Conservation (phyloP, 1,140 invertebrate species). For the Drosophila murphyi region DNA sequence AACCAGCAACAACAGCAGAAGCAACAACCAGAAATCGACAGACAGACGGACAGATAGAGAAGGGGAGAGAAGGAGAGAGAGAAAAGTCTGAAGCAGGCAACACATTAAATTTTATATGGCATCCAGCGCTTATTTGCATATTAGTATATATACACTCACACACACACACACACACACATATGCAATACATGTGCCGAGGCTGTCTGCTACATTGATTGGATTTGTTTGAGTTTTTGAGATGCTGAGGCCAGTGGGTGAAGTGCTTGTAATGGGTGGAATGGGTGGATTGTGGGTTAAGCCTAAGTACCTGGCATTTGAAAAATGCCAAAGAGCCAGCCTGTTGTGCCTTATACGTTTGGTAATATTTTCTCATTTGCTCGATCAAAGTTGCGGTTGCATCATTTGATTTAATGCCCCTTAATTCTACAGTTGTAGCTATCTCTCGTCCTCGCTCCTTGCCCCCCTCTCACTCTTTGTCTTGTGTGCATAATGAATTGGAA, state of each 20-base stretch:
- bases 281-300: conserved; percentile 23
- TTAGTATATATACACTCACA: conserved; percentile 25
- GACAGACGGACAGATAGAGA: background rate
- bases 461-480: background rate
- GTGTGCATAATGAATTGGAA: conserved; percentile 19
- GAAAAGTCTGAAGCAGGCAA: conserved; percentile 29
- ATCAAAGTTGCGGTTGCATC: conserved; percentile 66
- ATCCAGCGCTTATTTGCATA: conserved; percentile 67
- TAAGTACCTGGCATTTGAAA: conserved; percentile 77
- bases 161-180: conserved; percentile 10
- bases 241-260: background rate
- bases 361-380: conserved; percentile 66
- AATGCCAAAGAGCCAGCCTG: conserved; percentile 54
- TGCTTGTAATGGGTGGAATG: background rate
- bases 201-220: conserved; percentile 71
- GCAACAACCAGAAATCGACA: background rate
- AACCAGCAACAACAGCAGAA: background rate
- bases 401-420: conserved; percentile 67
- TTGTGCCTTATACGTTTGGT: conserved; percentile 35
- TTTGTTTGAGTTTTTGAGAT: conserved; percentile 69
- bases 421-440: conserved; percentile 48
- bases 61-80: background rate
- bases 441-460: background rate
- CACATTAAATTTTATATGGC: conserved; percentile 74
- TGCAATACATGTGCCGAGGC: conserved; percentile 15